Conservation (phyloP, 1,140 invertebrate genomes). For the Caenorhabditis tropicalis region DNA sequence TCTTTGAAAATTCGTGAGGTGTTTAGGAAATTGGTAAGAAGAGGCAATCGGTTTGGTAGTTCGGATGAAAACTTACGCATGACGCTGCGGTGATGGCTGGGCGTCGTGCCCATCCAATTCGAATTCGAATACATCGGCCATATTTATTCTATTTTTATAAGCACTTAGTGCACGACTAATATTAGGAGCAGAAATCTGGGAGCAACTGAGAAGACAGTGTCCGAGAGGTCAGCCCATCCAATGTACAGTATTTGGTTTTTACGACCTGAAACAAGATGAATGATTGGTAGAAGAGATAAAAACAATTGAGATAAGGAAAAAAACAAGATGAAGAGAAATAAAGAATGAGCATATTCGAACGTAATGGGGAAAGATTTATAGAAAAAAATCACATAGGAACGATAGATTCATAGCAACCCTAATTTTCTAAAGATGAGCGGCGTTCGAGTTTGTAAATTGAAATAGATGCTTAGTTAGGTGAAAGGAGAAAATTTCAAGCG, state of each 20-base stretch:
- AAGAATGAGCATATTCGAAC: not conserved
- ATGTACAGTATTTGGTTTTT: constrained; percentile 25
- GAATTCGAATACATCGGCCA: constrained; percentile 31
- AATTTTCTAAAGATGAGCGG: too few relatives aligned
- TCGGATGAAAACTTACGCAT: not conserved
- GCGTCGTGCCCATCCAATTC: not conserved
- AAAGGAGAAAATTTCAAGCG: not conserved
- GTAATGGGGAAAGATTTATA: too few relatives aligned
- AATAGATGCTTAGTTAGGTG: too few relatives aligned
- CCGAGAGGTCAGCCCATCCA: constrained; percentile 36
- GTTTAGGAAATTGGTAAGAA: too few relatives aligned
- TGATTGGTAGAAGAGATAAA: not conserved
- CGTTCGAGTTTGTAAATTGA: too few relatives aligned
- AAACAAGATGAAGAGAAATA: not conserved
- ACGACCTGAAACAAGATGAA: constrained; percentile 6
- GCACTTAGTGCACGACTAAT: not conserved
- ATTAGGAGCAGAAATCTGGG: not conserved
- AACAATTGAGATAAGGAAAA: not conserved
- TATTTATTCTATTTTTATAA: not conserved
- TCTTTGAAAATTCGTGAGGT: too few relatives aligned
- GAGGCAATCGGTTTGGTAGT: too few relatives aligned
- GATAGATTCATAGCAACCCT: too few relatives aligned
- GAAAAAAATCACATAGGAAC: too few relatives aligned
- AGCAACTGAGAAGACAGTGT: constrained; percentile 5
- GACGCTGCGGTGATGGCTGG: constrained; percentile 4